A percentile compares a stretch with the other conserved stretches of the same genome.
phyloP scores from a whole-genome alignment of 2,888 invertebrate species.

The Oligia latruncula region DNA sequence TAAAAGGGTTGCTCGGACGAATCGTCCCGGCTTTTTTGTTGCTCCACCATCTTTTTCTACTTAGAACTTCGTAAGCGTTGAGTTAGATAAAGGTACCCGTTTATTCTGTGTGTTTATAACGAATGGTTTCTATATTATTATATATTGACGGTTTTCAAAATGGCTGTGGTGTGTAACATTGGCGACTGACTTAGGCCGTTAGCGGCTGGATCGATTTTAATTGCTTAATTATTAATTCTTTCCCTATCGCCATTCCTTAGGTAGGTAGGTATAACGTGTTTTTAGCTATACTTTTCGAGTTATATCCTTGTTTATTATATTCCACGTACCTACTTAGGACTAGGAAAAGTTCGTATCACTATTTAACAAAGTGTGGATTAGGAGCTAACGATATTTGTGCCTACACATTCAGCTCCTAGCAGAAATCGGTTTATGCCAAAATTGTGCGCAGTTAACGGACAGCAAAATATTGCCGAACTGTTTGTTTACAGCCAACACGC shows the following conservation, averaged over 20 bases:
- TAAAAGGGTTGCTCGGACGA: constrained; percentile 86
- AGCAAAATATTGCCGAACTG: constrained; percentile 13
- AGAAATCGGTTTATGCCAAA: not conserved
- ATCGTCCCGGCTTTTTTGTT: constrained; percentile 85
- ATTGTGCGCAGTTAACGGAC: constrained; percentile 8
- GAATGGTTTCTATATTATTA: constrained; percentile 50
- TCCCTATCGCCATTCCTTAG: not conserved
- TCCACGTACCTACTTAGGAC: not conserved
- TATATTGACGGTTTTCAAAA: constrained; percentile 35
- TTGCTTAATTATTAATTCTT: constrained; percentile 17
- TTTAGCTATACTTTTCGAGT: not conserved
- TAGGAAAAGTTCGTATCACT: constrained; percentile 24
- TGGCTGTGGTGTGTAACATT: constrained; percentile 7
- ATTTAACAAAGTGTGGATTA: not conserved
- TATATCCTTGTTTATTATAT: constrained; percentile 14
- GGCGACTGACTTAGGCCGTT: not conserved
- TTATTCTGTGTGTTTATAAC: constrained; percentile 69
- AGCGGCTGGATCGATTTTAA: constrained; percentile 10
- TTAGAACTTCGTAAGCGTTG: constrained; percentile 74
- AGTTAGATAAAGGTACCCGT: constrained; percentile 74
- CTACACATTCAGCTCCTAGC: not conserved
- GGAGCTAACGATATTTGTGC: not conserved
- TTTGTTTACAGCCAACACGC: constrained; percentile 28
- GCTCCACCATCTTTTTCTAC: constrained; percentile 80
- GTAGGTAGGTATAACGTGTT: not conserved